These are phyloP conservation scores for Caenorhabditis sp. DNA, from an alignment of 2,888 invertebrate genomes.

Conservation along the genomic window DNA sequence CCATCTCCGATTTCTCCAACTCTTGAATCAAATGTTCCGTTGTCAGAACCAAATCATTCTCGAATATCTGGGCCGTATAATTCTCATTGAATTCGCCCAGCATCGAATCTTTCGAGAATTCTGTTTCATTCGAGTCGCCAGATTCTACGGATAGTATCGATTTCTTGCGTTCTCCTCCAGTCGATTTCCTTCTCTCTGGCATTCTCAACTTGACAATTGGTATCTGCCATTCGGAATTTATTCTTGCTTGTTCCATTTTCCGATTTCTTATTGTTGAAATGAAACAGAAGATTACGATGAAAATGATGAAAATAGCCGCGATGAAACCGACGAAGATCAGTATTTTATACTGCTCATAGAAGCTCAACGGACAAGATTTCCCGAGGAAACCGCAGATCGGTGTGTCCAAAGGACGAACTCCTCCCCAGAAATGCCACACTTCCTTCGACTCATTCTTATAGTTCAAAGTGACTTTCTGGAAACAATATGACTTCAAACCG, in stretches of 20 bases:
- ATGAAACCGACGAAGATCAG: slow-evolving; percentile 49
- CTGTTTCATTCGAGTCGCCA: neutral
- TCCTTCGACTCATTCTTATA: slow-evolving; percentile 13
- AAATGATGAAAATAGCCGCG: slow-evolving; percentile 25
- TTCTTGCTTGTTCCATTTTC: slow-evolving; percentile 48
- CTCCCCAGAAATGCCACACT: slow-evolving; percentile 45
- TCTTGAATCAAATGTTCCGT: slow-evolving; percentile 49
- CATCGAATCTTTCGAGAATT: slow-evolving; percentile 6
- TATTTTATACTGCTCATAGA: slow-evolving; percentile 59
- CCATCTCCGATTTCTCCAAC: slow-evolving; percentile 37
- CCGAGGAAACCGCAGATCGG: slow-evolving; percentile 69
- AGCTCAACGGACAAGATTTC: slow-evolving; percentile 56
- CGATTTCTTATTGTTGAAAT: slow-evolving; percentile 19
- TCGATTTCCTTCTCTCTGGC: slow-evolving; percentile 11
- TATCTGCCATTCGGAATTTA: slow-evolving; percentile 69
- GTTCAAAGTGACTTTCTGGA: slow-evolving; percentile 19
- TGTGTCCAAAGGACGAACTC: slow-evolving; percentile 43
- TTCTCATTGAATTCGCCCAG: slow-evolving; percentile 25
- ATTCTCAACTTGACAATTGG: slow-evolving; percentile 26
- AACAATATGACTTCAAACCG: neutral
- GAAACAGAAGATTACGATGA: slow-evolving; percentile 16
- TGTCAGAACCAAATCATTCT: slow-evolving; percentile 65
- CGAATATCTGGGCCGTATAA: slow-evolving; percentile 27
- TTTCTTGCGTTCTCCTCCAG: neutral
- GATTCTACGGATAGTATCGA: neutral